Evolutionary conservation across 1,140 invertebrate species (phyloP).

Genomic region (Tetramorium parvispinum): DNA sequence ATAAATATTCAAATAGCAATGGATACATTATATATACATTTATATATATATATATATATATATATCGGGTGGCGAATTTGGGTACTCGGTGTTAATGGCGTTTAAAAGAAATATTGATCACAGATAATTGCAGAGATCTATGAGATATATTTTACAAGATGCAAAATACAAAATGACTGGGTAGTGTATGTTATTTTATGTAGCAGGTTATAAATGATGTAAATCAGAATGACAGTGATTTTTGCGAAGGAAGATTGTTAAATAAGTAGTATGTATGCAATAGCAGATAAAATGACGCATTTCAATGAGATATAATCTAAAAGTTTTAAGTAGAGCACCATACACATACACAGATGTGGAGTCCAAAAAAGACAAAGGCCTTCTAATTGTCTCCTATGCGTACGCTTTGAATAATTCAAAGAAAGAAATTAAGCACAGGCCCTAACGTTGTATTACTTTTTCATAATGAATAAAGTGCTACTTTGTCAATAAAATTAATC

Average conservation of each 20-base stretch:
- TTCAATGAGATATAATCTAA: conserved; percentile 48
- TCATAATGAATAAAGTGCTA: conserved; percentile 85
- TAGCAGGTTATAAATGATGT: conserved; percentile 26
- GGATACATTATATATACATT: background rate
- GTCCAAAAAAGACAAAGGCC: conserved; percentile 68
- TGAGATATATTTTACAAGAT: conserved; percentile 67
- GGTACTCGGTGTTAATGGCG: conserved; percentile 46
- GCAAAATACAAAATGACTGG: conserved; percentile 21
- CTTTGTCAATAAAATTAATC: conserved; percentile 81
- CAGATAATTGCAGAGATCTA: conserved; percentile 51
- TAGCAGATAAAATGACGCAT: conserved; percentile 30
- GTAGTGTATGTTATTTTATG: conserved; percentile 47
- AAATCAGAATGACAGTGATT: background rate
- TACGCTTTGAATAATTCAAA: conserved; percentile 65
- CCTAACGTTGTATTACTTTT: conserved; percentile 84
- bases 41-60: background rate
- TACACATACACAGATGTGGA: conserved; percentile 17
- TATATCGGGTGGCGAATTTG: conserved; percentile 43
- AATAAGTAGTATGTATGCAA: conserved; percentile 29
- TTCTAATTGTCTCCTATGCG: conserved; percentile 72
- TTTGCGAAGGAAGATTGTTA: conserved; percentile 52
- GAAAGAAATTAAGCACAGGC: conserved; percentile 68
- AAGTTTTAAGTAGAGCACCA: conserved; percentile 48
- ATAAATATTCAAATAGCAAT: background rate
- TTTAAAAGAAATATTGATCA: conserved; percentile 30